Conservation (phyloP, 2,888 invertebrate genomes). For the Synergus laeviventris region DNA sequence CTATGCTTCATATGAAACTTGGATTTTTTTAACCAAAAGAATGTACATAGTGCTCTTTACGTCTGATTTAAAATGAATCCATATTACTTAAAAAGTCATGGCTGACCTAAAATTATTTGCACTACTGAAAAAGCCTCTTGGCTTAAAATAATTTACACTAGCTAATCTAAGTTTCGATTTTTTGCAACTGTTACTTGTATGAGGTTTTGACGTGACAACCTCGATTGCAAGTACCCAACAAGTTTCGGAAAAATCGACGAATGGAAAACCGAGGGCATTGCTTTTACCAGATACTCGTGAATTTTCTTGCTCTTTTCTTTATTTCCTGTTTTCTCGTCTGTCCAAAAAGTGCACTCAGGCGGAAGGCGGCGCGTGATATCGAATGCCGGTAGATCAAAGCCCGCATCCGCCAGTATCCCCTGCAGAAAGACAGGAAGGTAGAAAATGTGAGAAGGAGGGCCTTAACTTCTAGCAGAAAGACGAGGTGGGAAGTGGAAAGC, state of each 20-base stretch:
- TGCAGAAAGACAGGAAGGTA: conserved; percentile 41
- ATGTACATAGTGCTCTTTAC: neutral
- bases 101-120: too few species aligned
- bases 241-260: neutral
- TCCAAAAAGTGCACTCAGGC: conserved; percentile 60
- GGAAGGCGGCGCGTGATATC: conserved; percentile 61
- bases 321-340: conserved; percentile 56
- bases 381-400: conserved; percentile 65
- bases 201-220: neutral
- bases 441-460: conserved; percentile 44
- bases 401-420: conserved; percentile 51
- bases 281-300: conserved; percentile 46
- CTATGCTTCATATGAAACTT: conserved; percentile 1
- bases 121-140: too few species aligned
- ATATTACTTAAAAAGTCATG: neutral
- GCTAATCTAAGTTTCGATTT: neutral
- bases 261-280: conserved; percentile 45
- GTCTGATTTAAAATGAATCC: neutral
- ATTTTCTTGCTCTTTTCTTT: conserved; percentile 51
- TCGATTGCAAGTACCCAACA: neutral
- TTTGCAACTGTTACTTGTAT: neutral
- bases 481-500: conserved; percentile 34
- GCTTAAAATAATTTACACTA: too few species aligned
- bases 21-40: neutral
- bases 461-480: conserved; percentile 11